phyloP scores from a whole-genome alignment of 2,797 vertebrate species.

The Neomorphus geoffroyi region DNA sequence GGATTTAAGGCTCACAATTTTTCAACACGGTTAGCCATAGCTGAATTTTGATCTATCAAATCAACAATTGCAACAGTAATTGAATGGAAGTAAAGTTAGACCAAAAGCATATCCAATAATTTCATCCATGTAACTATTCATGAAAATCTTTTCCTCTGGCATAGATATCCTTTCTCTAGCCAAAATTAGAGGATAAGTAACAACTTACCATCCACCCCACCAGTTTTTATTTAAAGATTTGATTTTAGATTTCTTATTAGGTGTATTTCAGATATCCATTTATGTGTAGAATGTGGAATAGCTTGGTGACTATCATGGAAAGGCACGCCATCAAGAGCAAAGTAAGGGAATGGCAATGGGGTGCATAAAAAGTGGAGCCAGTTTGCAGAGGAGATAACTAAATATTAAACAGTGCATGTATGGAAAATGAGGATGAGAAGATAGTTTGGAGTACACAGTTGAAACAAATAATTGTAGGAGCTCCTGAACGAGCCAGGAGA shows the following conservation, averaged over 20 bases:
- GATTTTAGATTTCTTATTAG: background rate
- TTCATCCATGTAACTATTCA: background rate
- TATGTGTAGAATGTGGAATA: background rate
- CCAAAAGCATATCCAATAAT: background rate
- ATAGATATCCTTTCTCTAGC: background rate
- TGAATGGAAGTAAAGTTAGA: background rate
- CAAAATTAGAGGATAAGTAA: background rate
- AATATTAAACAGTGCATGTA: accelerated
- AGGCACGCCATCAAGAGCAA: accelerated
- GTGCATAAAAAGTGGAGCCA: background rate
- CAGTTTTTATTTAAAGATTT: background rate
- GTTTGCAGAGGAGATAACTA: background rate
- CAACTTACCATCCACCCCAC: background rate
- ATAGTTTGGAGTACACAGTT: background rate
- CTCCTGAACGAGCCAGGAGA: background rate
- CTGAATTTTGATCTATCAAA: background rate
- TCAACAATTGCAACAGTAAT: background rate
- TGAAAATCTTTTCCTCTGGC: background rate
- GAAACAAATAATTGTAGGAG: background rate
- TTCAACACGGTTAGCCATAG: background rate
- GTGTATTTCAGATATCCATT: background rate
- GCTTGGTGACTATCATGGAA: background rate
- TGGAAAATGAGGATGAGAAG: background rate
- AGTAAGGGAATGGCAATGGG: background rate
- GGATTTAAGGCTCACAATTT: background rate